A percentile compares a stretch with the other conserved stretches of the same genome.
These are phyloP conservation scores for Tragelaphus buxtoni DNA, from an alignment of 2,113 vertebrate genomes.

Conservation along the genomic window DNA sequence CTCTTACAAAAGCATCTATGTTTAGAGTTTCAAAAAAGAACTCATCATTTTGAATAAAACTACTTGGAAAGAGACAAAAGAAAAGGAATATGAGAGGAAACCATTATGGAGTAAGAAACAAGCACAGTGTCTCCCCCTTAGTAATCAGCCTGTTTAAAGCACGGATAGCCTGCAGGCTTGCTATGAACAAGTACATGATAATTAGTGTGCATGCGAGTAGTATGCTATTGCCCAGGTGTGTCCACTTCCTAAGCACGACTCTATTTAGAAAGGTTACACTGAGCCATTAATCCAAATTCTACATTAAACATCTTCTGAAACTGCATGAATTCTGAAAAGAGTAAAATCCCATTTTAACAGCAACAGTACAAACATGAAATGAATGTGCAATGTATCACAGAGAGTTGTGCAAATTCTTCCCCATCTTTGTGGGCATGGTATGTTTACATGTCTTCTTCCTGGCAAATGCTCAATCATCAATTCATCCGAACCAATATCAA, in stretches of 20 bases:
- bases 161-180: background rate
- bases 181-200: background rate
- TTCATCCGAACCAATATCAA: background rate
- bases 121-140: background rate
- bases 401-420: background rate
- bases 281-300: background rate
- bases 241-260: background rate
- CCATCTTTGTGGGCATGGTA: background rate
- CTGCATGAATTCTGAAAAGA: background rate
- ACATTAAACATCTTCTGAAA: background rate
- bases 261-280: background rate
- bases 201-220: background rate
- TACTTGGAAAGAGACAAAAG: constrained; percentile 31
- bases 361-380: background rate
- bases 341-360: background rate
- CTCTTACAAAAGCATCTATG: constrained; percentile 17
- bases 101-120: background rate
- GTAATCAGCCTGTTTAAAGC: background rate
- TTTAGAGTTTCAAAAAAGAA: constrained; percentile 24
- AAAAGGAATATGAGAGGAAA: background rate
- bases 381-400: background rate
- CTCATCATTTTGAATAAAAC: constrained; percentile 34
- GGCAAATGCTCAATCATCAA: background rate
- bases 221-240: background rate
- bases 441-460: background rate